phyloP scores from a whole-genome alignment of 2,888 invertebrate species.

The Netelia inedita region DNA sequence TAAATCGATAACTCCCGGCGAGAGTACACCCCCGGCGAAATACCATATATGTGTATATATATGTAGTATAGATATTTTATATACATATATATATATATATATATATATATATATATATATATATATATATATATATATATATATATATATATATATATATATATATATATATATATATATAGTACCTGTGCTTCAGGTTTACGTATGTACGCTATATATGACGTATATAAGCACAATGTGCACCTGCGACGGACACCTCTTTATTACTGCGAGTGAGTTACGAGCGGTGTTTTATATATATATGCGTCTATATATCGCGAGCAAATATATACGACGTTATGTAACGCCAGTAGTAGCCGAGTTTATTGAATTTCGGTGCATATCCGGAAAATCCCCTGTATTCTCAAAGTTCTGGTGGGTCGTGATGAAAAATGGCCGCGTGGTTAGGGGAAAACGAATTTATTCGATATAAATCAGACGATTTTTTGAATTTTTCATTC shows the following conservation, averaged over 20 bases:
- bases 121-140: constrained; percentile 10
- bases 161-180: constrained; percentile 34
- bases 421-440: background rate
- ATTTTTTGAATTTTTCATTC: background rate
- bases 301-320: constrained; percentile 27
- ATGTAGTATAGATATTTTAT: constrained; percentile 22
- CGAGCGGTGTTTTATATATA: constrained; percentile 65
- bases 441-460: background rate
- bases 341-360: constrained; percentile 37
- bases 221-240: constrained; percentile 42
- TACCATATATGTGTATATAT: constrained; percentile 19
- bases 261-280: constrained; percentile 69
- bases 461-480: background rate
- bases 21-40: constrained; percentile 34
- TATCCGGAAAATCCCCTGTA: constrained; percentile 46
- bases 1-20: constrained; percentile 64
- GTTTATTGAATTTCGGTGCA: constrained; percentile 60
- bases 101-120: constrained; percentile 34
- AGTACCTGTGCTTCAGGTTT: constrained; percentile 20
- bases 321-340: constrained; percentile 31
- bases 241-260: constrained; percentile 71
- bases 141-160: constrained; percentile 38
- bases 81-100: constrained; percentile 21
- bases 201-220: constrained; percentile 40
- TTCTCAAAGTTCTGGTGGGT: constrained; percentile 1